Percentiles rank a stretch among this genome's conserved stretches.
These are phyloP conservation scores for Dipodomys stephensi DNA, from an alignment of 2,113 vertebrate genomes.

Conservation along the genomic window DNA sequence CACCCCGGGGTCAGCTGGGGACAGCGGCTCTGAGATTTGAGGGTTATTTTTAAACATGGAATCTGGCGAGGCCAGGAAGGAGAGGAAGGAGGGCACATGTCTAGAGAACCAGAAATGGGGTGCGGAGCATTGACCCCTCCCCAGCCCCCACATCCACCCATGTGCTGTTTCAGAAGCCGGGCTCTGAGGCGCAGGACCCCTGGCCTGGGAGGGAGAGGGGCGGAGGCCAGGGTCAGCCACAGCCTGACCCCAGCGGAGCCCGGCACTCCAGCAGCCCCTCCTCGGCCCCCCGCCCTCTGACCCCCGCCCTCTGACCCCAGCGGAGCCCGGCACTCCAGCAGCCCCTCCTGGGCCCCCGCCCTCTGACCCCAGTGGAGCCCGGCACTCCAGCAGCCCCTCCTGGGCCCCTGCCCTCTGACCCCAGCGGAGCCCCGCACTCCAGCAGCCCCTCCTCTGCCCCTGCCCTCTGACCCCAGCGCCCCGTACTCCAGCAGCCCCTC, in stretches of 20 bases:
- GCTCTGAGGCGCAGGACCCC: neutral
- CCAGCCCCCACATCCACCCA: too few relatives aligned
- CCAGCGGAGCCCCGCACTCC: too few relatives aligned
- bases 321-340: too few relatives aligned
- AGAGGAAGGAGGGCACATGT: neutral
- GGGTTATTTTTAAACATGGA: constrained; percentile 73
- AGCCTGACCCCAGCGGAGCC: too few relatives aligned
- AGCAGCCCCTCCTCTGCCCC: accelerated
- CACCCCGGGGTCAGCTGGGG: constrained; percentile 37
- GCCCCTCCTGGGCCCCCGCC: accelerated
- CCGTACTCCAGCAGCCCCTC: too few relatives aligned
- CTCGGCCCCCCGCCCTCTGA: too few relatives aligned
- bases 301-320: too few relatives aligned
- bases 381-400: too few relatives aligned
- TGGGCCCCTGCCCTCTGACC: too few relatives aligned
- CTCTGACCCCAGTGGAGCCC: too few relatives aligned
- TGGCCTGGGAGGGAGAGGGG: accelerated
- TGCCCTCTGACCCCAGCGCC: neutral
- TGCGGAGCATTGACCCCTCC: too few relatives aligned
- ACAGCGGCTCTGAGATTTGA: neutral
- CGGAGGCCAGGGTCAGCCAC: accelerated
- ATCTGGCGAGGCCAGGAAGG: constrained; percentile 8
- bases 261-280: too few relatives aligned
- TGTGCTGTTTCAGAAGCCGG: accelerated
- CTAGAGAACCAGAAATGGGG: neutral